Percentiles rank a stretch among this genome's conserved stretches.
phyloP scores from a whole-genome alignment of 2,797 vertebrate species.

The Halcyon smyrnensis region DNA sequence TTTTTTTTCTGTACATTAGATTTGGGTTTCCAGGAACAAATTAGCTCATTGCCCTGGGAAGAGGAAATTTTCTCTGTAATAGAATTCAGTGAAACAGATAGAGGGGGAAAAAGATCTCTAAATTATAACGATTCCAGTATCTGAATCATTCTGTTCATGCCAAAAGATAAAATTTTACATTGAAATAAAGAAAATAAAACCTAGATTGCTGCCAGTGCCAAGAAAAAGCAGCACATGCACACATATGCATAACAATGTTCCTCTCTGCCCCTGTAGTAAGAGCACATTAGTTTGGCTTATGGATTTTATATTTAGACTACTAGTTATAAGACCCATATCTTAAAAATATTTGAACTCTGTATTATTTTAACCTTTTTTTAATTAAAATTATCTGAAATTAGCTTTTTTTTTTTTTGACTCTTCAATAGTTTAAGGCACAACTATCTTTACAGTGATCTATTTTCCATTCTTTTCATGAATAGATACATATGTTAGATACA shows the following conservation, averaged over 20 bases:
- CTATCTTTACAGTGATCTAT: neutral
- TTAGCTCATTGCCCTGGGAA: neutral
- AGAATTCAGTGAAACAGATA: neutral
- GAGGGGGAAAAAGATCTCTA: neutral
- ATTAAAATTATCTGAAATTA: conserved; percentile 32
- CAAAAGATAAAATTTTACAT: neutral
- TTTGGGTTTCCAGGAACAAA: neutral
- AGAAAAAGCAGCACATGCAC: neutral
- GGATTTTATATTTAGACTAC: neutral
- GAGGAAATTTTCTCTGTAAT: neutral
- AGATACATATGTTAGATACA: neutral
- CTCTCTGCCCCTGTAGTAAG: neutral
- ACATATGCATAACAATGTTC: neutral
- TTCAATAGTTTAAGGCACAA: neutral
- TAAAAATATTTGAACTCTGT: neutral
- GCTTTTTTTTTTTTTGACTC: neutral
- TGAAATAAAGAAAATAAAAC: neutral
- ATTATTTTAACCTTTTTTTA: conserved; percentile 19
- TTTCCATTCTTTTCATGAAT: conserved; percentile 6
- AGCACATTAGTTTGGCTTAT: conserved; percentile 2
- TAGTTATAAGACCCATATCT: neutral
- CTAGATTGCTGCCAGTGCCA: neutral
- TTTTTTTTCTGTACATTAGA: neutral
- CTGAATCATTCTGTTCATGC: neutral
- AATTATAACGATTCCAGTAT: neutral